Evolutionary conservation across 2,888 invertebrate genomes (phyloP).

Genomic region (Ophraella communa): DNA sequence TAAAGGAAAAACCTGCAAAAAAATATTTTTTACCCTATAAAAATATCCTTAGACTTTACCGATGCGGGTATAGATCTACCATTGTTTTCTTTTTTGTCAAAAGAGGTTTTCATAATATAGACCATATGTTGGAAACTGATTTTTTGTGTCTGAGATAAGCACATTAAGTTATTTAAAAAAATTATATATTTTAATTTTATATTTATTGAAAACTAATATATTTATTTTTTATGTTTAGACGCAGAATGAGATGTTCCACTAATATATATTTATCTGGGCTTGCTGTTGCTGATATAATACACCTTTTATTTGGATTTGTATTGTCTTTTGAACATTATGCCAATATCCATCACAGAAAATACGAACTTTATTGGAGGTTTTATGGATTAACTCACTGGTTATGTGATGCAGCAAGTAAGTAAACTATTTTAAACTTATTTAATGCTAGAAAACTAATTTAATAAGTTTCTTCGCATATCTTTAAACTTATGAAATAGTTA

Average conservation of each 20-base stretch:
- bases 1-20: no score
- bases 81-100: no score
- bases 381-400: constrained; percentile 69
- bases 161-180: no score
- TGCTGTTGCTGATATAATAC: constrained; percentile 74
- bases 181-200: not conserved
- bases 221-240: constrained; percentile 53
- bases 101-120: no score
- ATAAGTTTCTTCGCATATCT: no score
- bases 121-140: no score
- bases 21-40: no score
- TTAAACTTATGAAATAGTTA: no score
- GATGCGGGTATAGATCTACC: no score
- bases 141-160: no score
- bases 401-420: constrained; percentile 72
- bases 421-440: not conserved
- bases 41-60: no score
- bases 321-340: constrained; percentile 69
- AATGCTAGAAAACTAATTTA: no score
- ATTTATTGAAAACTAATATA: not conserved
- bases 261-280: constrained; percentile 77
- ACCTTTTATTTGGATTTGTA: constrained; percentile 70
- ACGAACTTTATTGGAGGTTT: constrained; percentile 66
- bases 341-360: constrained; percentile 62
- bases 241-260: constrained; percentile 77